phyloP scores from a whole-genome alignment of 2,113 vertebrate genomes.

The Corythoichthys intestinalis region DNA sequence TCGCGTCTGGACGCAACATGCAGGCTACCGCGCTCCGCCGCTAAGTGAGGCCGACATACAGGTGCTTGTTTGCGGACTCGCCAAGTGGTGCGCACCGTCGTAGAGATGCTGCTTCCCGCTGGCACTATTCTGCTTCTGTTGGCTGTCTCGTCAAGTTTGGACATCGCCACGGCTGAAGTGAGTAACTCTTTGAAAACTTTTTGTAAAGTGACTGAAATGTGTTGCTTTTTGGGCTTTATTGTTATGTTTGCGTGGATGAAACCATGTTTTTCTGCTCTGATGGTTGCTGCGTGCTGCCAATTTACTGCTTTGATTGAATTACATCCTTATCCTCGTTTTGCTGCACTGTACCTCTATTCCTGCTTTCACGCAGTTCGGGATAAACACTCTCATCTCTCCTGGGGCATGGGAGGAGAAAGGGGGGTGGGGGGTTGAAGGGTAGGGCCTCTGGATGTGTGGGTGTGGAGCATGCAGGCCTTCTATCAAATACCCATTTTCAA shows the following conservation, averaged over 20 bases:
- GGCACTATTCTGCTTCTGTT: conserved; percentile 53
- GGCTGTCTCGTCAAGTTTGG: conserved; percentile 39
- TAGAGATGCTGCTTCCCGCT: conserved; percentile 56
- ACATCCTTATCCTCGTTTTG: background rate
- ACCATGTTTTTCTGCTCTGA: background rate
- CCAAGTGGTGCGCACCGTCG: conserved; percentile 26
- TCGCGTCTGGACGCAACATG: conserved; percentile 70
- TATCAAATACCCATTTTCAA: no score
- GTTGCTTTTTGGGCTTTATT: background rate
- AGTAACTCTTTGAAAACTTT: conserved; percentile 19
- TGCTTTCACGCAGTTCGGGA: background rate
- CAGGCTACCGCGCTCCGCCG: conserved; percentile 52
- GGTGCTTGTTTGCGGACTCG: conserved; percentile 34
- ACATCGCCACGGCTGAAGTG: conserved; percentile 63
- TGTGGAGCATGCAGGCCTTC: background rate
- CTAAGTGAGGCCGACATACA: conserved; percentile 30
- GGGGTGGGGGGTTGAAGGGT: background rate
- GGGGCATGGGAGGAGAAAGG: background rate
- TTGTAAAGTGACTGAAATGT: background rate
- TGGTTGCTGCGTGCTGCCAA: background rate
- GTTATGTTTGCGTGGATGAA: background rate
- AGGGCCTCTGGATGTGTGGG: background rate
- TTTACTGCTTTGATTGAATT: background rate
- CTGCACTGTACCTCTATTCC: background rate
- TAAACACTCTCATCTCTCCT: background rate